Evolutionary conservation across 2,113 vertebrate genomes (phyloP).

Genomic region (Carollia perspicillata): DNA sequence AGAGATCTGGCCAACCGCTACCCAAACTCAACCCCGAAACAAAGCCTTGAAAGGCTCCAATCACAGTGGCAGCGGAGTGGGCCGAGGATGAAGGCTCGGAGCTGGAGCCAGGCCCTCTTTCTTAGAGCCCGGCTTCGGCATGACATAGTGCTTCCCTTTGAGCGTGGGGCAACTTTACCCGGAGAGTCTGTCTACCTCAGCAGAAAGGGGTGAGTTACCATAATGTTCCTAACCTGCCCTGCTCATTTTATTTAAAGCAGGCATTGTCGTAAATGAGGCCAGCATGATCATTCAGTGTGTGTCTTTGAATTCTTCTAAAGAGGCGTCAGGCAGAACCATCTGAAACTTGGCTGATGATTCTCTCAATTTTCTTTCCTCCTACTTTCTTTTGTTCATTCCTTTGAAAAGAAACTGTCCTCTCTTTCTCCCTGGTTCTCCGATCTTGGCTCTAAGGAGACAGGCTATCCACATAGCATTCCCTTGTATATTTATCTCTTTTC

Average conservation of each 20-base stretch:
- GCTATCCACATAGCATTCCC: not conserved
- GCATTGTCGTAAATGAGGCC: slow-evolving; percentile 26
- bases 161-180: slow-evolving; percentile 15
- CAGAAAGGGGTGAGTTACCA: slow-evolving; percentile 14
- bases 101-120: slow-evolving; percentile 12
- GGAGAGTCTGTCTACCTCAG: not conserved
- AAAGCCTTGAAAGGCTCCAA: slow-evolving; percentile 66
- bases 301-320: slow-evolving; percentile 55
- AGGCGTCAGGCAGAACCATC: slow-evolving; percentile 21
- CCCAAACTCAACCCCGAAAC: slow-evolving; percentile 43
- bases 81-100: slow-evolving; percentile 44
- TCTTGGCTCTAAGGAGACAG: not conserved
- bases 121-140: slow-evolving; percentile 34
- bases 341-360: slow-evolving; percentile 21
- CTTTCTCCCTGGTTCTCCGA: not conserved
- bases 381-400: slow-evolving; percentile 1
- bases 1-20: slow-evolving; percentile 58
- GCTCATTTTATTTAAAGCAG: slow-evolving; percentile 49
- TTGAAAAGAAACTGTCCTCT: slow-evolving; percentile 43
- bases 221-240: not conserved
- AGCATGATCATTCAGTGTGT: not conserved
- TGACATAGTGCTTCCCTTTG: slow-evolving; percentile 19
- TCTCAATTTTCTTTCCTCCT: slow-evolving; percentile 3
- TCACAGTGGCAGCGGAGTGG: slow-evolving; percentile 29
- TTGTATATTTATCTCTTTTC: not conserved